A percentile compares a stretch with the other conserved stretches of the same genome.
phyloP scores from a whole-genome alignment of 2,113 vertebrate genomes.

The Ictalurus furcatus region DNA sequence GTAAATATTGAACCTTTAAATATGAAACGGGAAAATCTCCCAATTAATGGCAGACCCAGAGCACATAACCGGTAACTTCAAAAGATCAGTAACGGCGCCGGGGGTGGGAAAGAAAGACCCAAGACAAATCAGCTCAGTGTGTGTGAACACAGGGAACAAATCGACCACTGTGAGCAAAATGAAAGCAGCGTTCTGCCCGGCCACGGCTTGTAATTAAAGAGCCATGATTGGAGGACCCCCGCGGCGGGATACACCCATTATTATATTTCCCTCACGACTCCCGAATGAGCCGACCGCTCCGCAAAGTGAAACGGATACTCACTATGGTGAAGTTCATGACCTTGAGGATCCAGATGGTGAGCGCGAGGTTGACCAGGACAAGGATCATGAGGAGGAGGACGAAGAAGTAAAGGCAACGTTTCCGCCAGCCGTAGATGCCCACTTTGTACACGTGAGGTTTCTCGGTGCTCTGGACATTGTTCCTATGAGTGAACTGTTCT shows the following conservation, averaged over 20 bases:
- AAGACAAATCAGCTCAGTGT: constrained; percentile 24
- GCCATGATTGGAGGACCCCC: constrained; percentile 7
- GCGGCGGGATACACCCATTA: constrained; percentile 8
- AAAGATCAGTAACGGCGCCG: constrained; percentile 30
- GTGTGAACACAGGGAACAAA: constrained; percentile 22
- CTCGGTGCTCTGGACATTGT: constrained; percentile 89
- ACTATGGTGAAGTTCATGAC: constrained; percentile 99
- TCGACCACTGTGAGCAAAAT: constrained; percentile 46
- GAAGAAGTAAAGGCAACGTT: constrained; percentile 99
- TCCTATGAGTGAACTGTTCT: constrained; percentile 93
- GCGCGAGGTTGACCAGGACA: constrained; percentile 97
- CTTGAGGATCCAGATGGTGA: constrained; percentile 99
- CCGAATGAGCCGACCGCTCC: background rate
- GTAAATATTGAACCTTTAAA: constrained; percentile 21
- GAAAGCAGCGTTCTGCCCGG: constrained; percentile 17
- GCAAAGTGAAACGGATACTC: constrained; percentile 59
- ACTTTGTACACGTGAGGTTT: constrained; percentile 97
- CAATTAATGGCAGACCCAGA: constrained; percentile 41
- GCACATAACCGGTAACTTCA: constrained; percentile 12
- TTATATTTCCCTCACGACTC: background rate
- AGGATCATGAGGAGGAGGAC: constrained; percentile 98
- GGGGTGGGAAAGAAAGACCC: constrained; percentile 22
- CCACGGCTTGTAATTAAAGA: constrained; percentile 39
- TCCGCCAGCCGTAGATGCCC: constrained; percentile 99
- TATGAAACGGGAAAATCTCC: background rate